These are phyloP conservation scores for Oxyruncus cristatus DNA, from an alignment of 2,113 vertebrate species.

Conservation along the genomic window DNA sequence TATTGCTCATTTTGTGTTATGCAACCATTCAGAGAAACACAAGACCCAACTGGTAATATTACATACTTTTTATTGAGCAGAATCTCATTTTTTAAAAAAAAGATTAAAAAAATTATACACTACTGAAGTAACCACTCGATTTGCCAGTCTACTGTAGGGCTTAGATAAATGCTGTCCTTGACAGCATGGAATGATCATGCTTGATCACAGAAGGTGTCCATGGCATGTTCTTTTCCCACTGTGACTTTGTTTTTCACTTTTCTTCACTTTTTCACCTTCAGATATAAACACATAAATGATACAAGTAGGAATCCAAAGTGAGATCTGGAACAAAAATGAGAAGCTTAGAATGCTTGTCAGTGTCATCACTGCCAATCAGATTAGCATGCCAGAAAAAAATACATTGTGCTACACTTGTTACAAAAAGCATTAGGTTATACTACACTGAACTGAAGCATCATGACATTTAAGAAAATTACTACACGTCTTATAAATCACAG, in stretches of 20 bases:
- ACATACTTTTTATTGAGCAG: not conserved
- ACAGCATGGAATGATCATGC: not conserved
- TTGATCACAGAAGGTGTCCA: not conserved
- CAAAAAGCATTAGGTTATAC: not conserved
- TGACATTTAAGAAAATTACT: not conserved
- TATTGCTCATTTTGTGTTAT: slow-evolving; percentile 15
- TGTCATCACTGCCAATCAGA: not conserved
- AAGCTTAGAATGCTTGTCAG: not conserved
- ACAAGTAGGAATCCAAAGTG: not conserved
- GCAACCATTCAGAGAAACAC: slow-evolving; percentile 40
- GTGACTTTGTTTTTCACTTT: slow-evolving; percentile 35
- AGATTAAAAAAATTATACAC: not conserved
- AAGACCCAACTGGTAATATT: not conserved
- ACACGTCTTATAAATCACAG: not conserved
- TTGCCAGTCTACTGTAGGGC: not conserved
- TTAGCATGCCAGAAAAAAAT: not conserved
- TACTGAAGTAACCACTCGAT: not conserved
- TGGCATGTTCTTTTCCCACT: not conserved
- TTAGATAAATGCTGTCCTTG: not conserved
- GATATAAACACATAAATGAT: not conserved
- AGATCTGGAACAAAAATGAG: slow-evolving; percentile 48
- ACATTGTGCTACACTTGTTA: not conserved
- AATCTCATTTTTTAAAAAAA: not conserved
- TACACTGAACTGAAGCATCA: not conserved
- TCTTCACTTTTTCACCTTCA: slow-evolving; percentile 26